phyloP scores from a whole-genome alignment of 1,140 invertebrate species.

The Coenobita brevimanus region DNA sequence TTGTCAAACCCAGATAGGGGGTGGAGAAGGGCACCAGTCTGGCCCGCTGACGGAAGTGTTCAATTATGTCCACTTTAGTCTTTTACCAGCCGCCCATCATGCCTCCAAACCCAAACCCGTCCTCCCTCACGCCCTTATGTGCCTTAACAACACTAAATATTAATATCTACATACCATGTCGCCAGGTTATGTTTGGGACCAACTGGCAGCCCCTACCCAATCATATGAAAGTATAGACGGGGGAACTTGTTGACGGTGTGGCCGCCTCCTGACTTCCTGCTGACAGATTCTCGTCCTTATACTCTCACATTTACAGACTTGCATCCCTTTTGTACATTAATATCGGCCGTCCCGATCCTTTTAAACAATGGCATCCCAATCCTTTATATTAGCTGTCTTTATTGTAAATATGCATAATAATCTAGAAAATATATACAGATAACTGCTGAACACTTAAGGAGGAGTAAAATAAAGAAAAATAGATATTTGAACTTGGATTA shows the following conservation, averaged over 20 bases:
- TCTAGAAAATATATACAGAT: too few species aligned
- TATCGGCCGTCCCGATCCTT: background rate
- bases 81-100: background rate
- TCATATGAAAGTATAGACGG: slow-evolving; percentile 58
- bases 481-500: too few species aligned
- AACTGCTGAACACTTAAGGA: too few species aligned
- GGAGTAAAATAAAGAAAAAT: too few species aligned
- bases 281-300: too few species aligned
- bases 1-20: slow-evolving; percentile 7
- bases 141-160: background rate
- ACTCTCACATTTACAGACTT: too few species aligned
- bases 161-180: slow-evolving; percentile 17
- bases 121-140: too few species aligned
- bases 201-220: slow-evolving; percentile 31
- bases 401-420: background rate
- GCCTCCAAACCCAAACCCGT: background rate
- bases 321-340: too few species aligned
- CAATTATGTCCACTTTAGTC: background rate
- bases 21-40: background rate
- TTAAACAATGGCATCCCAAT: background rate
- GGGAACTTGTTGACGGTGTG: slow-evolving; percentile 34
- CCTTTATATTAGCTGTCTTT: background rate
- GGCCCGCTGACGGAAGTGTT: slow-evolving; percentile 5
- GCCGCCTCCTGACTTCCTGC: slow-evolving; percentile 44
- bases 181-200: slow-evolving; percentile 1